Evolutionary conservation across 2,888 invertebrate genomes (phyloP).

Genomic region (Leptopilina myrica): DNA sequence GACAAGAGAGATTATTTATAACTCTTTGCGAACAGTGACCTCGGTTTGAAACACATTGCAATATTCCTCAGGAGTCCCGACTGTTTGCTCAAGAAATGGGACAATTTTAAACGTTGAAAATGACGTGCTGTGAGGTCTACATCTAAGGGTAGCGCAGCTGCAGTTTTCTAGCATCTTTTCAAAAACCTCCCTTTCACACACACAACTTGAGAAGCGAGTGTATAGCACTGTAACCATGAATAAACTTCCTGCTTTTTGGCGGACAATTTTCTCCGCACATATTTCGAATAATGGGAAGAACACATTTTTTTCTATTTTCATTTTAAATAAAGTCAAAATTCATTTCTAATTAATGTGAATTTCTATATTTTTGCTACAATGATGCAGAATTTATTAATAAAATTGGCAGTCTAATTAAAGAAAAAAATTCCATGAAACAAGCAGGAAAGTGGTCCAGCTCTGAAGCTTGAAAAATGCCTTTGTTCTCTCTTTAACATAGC

Average conservation of each 20-base stretch:
- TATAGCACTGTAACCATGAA: background rate
- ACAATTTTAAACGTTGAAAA: slow-evolving; percentile 37
- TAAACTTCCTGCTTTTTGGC: background rate
- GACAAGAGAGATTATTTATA: slow-evolving; percentile 5
- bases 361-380: too few relatives aligned
- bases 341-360: too few relatives aligned
- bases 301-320: background rate
- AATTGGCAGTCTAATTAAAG: too few relatives aligned
- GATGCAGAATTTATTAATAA: too few relatives aligned
- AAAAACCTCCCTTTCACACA: slow-evolving; percentile 3
- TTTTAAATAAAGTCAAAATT: too few relatives aligned
- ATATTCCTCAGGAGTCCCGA: slow-evolving; percentile 20
- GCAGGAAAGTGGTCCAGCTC: too few relatives aligned
- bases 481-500: too few relatives aligned
- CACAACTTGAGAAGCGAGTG: background rate
- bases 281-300: background rate
- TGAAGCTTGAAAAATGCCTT: too few relatives aligned
- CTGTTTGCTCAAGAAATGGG: slow-evolving; percentile 15
- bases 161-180: background rate
- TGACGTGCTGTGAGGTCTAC: slow-evolving; percentile 17
- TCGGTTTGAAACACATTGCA: slow-evolving; percentile 24
- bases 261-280: background rate
- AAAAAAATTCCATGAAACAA: too few relatives aligned
- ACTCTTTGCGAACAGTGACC: slow-evolving; percentile 18
- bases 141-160: slow-evolving; percentile 2